Evolutionary conservation across 2,888 invertebrate genomes (phyloP).

Genomic region (Oscheius sp.): DNA sequence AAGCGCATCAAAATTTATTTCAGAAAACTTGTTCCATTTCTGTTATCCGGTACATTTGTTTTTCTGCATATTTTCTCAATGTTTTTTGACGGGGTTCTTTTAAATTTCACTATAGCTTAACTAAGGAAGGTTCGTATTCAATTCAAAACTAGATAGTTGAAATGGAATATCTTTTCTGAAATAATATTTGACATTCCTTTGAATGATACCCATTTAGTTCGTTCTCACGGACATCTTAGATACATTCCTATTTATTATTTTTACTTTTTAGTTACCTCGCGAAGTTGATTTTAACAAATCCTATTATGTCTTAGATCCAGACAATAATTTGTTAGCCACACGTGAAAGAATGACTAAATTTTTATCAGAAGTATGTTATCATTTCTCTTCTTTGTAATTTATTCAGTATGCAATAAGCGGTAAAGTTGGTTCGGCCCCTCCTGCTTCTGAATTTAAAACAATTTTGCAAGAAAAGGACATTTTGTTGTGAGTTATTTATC

Average conservation of each 20-base stretch:
- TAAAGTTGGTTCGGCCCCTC: conserved; percentile 47
- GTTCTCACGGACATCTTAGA: conserved; percentile 68
- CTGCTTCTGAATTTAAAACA: conserved; percentile 32
- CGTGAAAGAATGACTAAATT: conserved; percentile 52
- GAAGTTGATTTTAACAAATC: conserved; percentile 54
- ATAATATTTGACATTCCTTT: no score
- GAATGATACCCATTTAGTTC: conserved; percentile 63
- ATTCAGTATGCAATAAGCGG: conserved; percentile 48
- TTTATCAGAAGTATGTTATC: conserved; percentile 40
- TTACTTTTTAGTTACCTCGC: conserved; percentile 53
- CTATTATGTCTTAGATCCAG: conserved; percentile 64
- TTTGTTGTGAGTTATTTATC: conserved; percentile 50
- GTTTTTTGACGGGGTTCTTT: no score
- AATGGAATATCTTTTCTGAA: no score
- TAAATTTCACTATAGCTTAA: no score
- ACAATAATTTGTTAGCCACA: conserved; percentile 59
- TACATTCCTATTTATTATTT: no score
- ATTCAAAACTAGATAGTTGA: no score
- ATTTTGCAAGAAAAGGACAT: conserved; percentile 55
- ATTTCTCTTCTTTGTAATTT: not conserved
- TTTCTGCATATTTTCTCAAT: no score
- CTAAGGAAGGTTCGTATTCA: no score
- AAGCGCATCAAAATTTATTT: no score
- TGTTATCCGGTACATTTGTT: no score
- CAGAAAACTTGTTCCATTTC: no score